These are phyloP conservation scores for Cuculus canorus DNA, from an alignment of 2,797 vertebrate genomes.

Conservation along the genomic window DNA sequence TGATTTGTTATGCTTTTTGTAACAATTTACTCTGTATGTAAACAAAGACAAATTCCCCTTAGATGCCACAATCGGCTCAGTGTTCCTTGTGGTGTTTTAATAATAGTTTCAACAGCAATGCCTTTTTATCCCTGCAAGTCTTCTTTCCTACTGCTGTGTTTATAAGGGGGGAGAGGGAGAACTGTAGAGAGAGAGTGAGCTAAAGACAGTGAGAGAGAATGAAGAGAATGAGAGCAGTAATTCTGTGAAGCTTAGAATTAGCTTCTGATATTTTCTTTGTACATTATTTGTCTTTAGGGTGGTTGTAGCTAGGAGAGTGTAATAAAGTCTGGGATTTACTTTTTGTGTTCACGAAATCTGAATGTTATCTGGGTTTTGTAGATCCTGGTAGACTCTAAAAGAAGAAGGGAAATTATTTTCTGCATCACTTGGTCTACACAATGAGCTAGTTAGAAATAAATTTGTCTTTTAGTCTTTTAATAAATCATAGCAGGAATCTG, in stretches of 20 bases:
- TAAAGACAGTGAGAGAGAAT: not conserved
- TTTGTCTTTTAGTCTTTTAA: conserved; percentile 48
- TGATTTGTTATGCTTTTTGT: conserved; percentile 41
- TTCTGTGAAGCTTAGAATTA: conserved; percentile 42
- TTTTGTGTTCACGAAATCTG: not conserved
- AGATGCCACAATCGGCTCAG: conserved; percentile 20
- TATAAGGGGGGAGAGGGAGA: not conserved
- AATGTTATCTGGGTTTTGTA: conserved; percentile 38
- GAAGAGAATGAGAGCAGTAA: conserved; percentile 17
- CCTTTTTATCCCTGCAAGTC: conserved; percentile 58
- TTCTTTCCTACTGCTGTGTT: conserved; percentile 27
- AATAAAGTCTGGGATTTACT: conserved; percentile 37
- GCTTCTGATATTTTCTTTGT: not conserved
- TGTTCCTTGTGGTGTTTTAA: conserved; percentile 53
- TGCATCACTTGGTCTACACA: conserved; percentile 6
- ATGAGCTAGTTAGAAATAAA: conserved; percentile 34
- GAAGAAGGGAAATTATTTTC: conserved; percentile 46
- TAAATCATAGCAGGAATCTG: conserved; percentile 13
- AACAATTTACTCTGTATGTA: conserved; percentile 20
- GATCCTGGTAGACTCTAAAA: not conserved
- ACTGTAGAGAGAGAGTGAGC: not conserved
- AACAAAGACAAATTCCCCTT: conserved; percentile 37
- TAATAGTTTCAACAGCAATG: conserved; percentile 45
- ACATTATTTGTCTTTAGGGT: conserved; percentile 5
- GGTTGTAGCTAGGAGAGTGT: not conserved